Percentiles rank a stretch among this genome's conserved stretches.
Evolutionary conservation across 2,113 vertebrate genomes (phyloP).

Genomic region (Notarius lentiginosus): DNA sequence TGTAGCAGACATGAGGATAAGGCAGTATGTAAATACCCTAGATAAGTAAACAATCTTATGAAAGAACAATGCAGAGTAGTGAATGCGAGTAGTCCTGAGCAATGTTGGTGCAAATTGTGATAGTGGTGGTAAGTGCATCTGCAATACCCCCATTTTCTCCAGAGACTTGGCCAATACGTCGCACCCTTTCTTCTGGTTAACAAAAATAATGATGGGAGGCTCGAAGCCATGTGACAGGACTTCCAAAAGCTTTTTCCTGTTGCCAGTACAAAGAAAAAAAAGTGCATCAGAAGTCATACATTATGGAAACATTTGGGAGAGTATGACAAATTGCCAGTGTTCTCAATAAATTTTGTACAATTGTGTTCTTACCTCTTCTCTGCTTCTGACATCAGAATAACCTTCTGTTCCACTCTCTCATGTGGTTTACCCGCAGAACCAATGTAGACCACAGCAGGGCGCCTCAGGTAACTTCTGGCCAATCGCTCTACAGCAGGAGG

Average conservation of each 20-base stretch:
- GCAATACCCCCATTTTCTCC: constrained; percentile 97
- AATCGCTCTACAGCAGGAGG: constrained; percentile 91
- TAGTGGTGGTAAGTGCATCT: not conserved
- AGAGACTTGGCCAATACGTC: constrained; percentile 96
- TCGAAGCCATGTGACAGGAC: constrained; percentile 92
- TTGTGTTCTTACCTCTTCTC: constrained; percentile 86
- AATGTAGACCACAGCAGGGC: constrained; percentile 96
- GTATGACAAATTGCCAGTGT: not conserved
- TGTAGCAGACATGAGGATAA: not conserved
- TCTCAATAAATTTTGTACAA: not conserved
- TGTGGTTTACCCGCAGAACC: constrained; percentile 97
- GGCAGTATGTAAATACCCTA: not conserved
- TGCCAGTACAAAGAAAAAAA: not conserved
- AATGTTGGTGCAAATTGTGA: not conserved
- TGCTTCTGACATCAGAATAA: constrained; percentile 93
- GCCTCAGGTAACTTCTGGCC: constrained; percentile 92
- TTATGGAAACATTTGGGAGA: not conserved
- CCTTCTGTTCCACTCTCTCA: constrained; percentile 96
- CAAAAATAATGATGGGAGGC: constrained; percentile 97
- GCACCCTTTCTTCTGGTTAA: constrained; percentile 98
- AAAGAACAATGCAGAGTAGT: not conserved
- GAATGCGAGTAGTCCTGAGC: not conserved
- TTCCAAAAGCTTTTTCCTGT: constrained; percentile 93
- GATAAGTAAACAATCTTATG: not conserved
- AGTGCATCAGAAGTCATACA: not conserved